Evolutionary conservation across 2,888 invertebrate species (phyloP), one percentile per base, ranked within the genome.

Genomic region (Clepsis dumicolana): DNA sequence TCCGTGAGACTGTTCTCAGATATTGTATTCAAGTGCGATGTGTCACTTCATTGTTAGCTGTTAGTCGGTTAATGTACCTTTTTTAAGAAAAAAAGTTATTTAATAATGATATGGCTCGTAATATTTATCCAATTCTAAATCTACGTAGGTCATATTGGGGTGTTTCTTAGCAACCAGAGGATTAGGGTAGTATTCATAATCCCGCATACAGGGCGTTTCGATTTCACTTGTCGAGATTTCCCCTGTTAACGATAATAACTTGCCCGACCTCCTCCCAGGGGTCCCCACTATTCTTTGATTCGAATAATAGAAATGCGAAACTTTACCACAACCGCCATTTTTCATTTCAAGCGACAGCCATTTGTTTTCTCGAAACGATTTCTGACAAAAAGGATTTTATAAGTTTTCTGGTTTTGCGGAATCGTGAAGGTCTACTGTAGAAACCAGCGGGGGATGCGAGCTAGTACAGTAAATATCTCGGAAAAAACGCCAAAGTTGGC

Each of bases 221-320:
- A 71, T 71, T 72, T 71, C 72, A 72, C 72, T 64, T 48, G 60
- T 52, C 64, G 44, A 70, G 75, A 77, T 77, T 77, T 77, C 77
- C 75, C 77, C 59, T 25, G 73, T 64, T 70, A 66, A 68, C 72
- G 69, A 72, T 73, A 73, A 70, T 66, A 72, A 70, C 60, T 71
- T 63, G 65, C 21, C 63, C 62, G 21, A 5, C 35, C 21, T 65
- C 50, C 25, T 25, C 48, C n/a, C 53, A 56, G 59, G 48, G 48
- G 60, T 44, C 50, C 50, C 56, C 41, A 41, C 50, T 59, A 68
- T 68, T 63, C 63, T 63, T 63, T 64, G 57, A 63, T 68, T 59
- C 52, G 63, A 59, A 67, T 57, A 67, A 67, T 63, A 59, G 52
- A 63, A 57, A 27, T 14, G 24, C 32, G 53, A 44, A 65, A 56